These are phyloP conservation scores for Dynastes tityus DNA, from an alignment of 2,888 invertebrate genomes.

Conservation along the genomic window DNA sequence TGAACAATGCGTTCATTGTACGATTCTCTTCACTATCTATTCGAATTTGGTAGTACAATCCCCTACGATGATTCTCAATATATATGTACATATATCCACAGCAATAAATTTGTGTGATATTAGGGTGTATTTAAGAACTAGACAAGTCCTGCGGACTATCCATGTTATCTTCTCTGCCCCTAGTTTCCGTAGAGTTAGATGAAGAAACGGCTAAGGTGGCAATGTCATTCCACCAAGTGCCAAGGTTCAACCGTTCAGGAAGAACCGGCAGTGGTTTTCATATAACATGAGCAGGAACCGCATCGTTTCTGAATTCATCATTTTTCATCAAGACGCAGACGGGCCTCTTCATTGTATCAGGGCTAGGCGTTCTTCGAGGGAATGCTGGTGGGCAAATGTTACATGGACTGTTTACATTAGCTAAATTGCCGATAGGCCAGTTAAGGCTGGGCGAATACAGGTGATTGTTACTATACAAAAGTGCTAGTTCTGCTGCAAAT, in stretches of 20 bases:
- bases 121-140: constrained; percentile 28
- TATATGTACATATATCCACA: constrained; percentile 30
- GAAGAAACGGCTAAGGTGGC: constrained; percentile 68
- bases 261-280: constrained; percentile 90
- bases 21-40: constrained; percentile 34
- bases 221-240: constrained; percentile 69
- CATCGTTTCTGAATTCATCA: constrained; percentile 71
- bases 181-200: constrained; percentile 40
- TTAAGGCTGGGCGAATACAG: constrained; percentile 72
- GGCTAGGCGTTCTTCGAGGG: constrained; percentile 65
- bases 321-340: constrained; percentile 80
- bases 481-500: constrained; percentile 80
- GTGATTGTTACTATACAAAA: constrained; percentile 75
- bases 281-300: constrained; percentile 78
- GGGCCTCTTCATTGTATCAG: constrained; percentile 71
- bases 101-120: background rate
- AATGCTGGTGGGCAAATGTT: constrained; percentile 69
- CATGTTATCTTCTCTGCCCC: constrained; percentile 43
- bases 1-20: constrained; percentile 45
- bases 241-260: constrained; percentile 79
- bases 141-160: constrained; percentile 42
- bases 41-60: constrained; percentile 21
- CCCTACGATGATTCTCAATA: constrained; percentile 19
- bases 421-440: constrained; percentile 65
- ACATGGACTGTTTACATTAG: constrained; percentile 61